A percentile compares a stretch with the other conserved stretches of the same genome.
Evolutionary conservation across 2,888 invertebrate species (phyloP).

Genomic region (Caenorhabditis japonica): DNA sequence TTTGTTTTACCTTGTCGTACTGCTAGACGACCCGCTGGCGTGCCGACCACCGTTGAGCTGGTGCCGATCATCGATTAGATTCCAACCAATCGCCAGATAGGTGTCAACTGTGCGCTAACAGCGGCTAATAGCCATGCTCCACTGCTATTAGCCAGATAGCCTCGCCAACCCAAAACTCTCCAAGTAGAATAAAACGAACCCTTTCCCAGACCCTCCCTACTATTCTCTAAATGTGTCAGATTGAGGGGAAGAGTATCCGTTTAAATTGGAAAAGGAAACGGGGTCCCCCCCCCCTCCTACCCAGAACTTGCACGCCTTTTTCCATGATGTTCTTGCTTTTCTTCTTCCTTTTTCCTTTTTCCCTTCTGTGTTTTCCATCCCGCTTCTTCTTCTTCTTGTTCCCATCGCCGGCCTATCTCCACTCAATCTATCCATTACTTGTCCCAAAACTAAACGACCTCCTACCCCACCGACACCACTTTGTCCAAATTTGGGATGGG

Average conservation of each 20-base stretch:
- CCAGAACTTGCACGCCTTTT: constrained; percentile 52
- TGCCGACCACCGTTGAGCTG: too few species aligned
- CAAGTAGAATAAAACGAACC: not conserved
- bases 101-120: too few species aligned
- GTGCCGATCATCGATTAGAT: too few species aligned
- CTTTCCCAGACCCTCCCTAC: constrained; percentile 12
- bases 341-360: not conserved
- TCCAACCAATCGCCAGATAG: too few species aligned
- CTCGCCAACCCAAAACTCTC: not conserved
- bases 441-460: constrained; percentile 45
- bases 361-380: not conserved
- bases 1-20: too few species aligned
- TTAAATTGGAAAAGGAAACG: constrained; percentile 50
- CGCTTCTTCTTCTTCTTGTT: constrained; percentile 4
- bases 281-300: constrained; percentile 8
- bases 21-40: too few species aligned
- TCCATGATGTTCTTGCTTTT: constrained; percentile 42
- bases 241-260: constrained; percentile 34
- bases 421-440: constrained; percentile 53
- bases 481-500: too few species aligned
- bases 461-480: constrained; percentile 6
- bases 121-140: too few species aligned
- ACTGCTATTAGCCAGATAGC: too few species aligned
- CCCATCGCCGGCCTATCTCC: constrained; percentile 33
- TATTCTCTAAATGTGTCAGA: constrained; percentile 48